A percentile compares a stretch with the other conserved stretches of the same genome.
phyloP scores from a whole-genome alignment of 2,888 invertebrate genomes.

The Troides helena region DNA sequence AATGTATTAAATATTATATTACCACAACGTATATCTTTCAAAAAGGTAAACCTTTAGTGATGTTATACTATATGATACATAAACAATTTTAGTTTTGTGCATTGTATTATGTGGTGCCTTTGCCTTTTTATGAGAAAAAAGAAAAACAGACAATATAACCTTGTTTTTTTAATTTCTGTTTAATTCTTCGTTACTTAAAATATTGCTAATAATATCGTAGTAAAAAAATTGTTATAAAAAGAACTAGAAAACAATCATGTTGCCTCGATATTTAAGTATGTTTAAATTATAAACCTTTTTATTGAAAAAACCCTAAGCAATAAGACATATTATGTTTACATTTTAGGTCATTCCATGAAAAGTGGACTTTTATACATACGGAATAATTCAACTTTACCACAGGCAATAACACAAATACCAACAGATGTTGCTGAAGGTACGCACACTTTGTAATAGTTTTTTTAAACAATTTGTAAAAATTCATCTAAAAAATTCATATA shows the following conservation, averaged over 20 bases:
- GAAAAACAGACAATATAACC: constrained; percentile 7
- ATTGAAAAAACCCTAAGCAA: background rate
- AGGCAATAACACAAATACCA: constrained; percentile 39
- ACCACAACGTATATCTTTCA: background rate
- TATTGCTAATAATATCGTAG: background rate
- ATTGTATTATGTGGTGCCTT: background rate
- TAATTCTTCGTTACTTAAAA: background rate
- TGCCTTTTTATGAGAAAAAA: background rate
- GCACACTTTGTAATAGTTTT: no score
- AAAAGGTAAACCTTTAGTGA: background rate
- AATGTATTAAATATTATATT: no score
- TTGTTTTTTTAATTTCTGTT: background rate
- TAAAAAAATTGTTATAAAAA: background rate
- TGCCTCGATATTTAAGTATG: constrained; percentile 33
- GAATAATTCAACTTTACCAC: constrained; percentile 50
- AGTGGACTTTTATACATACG: constrained; percentile 34
- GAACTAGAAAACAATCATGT: constrained; percentile 22
- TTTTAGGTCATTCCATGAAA: constrained; percentile 33
- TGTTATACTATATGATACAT: background rate
- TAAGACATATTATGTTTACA: background rate
- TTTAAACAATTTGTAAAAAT: background rate
- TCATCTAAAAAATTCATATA: background rate
- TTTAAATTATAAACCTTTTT: background rate
- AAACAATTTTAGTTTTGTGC: background rate
- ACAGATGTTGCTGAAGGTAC: constrained; percentile 44